Evolutionary conservation across 2,888 invertebrate genomes (phyloP).

Genomic region (Chirona hameri): DNA sequence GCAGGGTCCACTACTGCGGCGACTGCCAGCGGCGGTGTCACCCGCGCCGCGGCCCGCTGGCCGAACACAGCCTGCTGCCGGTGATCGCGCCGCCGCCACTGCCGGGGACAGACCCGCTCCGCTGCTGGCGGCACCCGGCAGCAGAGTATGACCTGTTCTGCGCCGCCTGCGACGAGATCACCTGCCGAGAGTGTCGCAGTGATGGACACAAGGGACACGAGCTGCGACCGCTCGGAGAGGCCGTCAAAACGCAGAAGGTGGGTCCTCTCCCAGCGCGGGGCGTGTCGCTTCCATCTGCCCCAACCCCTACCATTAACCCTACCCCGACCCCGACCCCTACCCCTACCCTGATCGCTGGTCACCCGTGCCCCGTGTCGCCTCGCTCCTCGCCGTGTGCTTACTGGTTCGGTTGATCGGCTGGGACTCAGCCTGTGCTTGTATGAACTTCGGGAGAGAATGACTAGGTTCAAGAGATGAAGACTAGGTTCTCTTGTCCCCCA

Average conservation of each 20-base stretch:
- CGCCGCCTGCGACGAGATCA: constrained; percentile 24
- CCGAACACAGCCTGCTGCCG: constrained; percentile 47
- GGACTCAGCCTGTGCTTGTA: too few species aligned
- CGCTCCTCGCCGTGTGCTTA: too few species aligned
- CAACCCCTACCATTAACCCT: too few species aligned
- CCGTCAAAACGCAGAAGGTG: constrained; percentile 3
- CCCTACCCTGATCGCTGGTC: too few species aligned
- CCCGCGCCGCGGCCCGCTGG: constrained; percentile 42
- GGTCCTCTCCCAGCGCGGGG: background rate
- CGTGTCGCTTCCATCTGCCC: background rate
- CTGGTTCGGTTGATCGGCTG: too few species aligned
- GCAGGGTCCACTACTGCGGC: constrained; percentile 38
- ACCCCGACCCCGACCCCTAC: too few species aligned
- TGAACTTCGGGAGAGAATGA: too few species aligned
- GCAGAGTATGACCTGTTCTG: constrained; percentile 8
- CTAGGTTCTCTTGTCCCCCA: too few species aligned
- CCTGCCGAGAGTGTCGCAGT: background rate
- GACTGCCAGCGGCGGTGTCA: constrained; percentile 38
- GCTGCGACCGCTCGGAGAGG: background rate
- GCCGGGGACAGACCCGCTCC: constrained; percentile 38
- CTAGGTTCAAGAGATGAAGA: too few species aligned
- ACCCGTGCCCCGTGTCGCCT: too few species aligned
- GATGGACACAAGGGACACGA: background rate
- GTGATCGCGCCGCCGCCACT: constrained; percentile 50
- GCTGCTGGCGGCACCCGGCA: constrained; percentile 2